Base-by-base conservation (phyloP, 2,113 vertebrate genomes). In the Tretioscincus oriximinensis region DNA sequence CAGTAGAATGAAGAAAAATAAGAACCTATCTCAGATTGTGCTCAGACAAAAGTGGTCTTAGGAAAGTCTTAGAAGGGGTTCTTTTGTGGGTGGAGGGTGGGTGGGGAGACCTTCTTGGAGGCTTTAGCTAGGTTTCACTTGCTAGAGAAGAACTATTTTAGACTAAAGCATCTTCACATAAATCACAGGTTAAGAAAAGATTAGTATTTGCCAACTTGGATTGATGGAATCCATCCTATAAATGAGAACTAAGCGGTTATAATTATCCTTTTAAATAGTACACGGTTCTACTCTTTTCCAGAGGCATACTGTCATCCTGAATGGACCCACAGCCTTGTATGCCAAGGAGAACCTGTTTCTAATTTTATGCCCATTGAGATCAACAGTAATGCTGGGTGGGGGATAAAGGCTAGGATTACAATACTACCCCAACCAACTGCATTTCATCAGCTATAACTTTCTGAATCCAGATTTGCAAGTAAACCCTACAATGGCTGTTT, bases 331-430 rank as follows among this genome's bases (percentile, higher is more conserved):
- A 81, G 91, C 94, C 93, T 94, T 94, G 94, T 95, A 94, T 79
- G 90, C 95, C 93, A 95, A 94, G 94, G 94, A 95, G 90, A 95
- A 95, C 93, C 94, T 91, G 91, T 94, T 95, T 96, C 94, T 95
- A 95, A 96, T 96, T 94, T 96, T 96, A 95, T 96, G 94, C 92
- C 92, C 95, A 95, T 93, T 95, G 94, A 95, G 95, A 95, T 95
- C 95, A 96, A 94, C 92, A 94, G 91, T 94, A 95, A 95, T 92
- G 89, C 94, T 93, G 93, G 93, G 94, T 93, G 93, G 94, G 94
- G 93, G 90, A 93, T 96, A 94, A 96, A 94, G 95, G 93, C 94
- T 91, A 94, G 94, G 95, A 95, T 95, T 95, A 95, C 92, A 95
- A 93, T 93, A 90, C 93, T 93, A 95, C 90, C 94, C 91, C 88